Conservation (phyloP, 2,888 invertebrate genomes). For the Andrena bicolor region DNA sequence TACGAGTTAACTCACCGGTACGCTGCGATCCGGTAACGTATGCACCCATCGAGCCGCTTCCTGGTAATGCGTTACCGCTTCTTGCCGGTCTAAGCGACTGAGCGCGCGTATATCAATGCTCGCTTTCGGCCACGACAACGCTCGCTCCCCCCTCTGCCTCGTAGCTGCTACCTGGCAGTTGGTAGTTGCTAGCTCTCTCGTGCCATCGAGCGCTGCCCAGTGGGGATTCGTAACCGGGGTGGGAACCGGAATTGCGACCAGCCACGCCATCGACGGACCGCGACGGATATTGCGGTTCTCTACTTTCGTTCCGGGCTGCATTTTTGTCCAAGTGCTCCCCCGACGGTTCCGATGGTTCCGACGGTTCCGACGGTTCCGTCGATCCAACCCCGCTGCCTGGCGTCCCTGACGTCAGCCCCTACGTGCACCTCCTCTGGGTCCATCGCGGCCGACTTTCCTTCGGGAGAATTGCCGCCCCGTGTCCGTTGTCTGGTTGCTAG, state of each 20-base stretch:
- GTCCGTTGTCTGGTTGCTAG: neutral
- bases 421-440: neutral
- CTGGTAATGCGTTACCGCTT: constrained; percentile 78
- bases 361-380: neutral
- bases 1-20: constrained; percentile 69
- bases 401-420: neutral
- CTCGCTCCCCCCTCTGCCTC: constrained; percentile 19
- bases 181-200: neutral
- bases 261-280: constrained; percentile 69
- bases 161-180: neutral
- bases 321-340: constrained; percentile 56
- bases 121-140: constrained; percentile 59
- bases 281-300: constrained; percentile 61
- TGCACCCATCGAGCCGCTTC: constrained; percentile 77
- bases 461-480: constrained; percentile 10
- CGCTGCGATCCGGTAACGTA: constrained; percentile 74
- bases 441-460: neutral
- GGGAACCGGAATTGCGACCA: constrained; percentile 69
- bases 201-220: constrained; percentile 21
- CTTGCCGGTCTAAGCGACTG: constrained; percentile 62
- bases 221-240: constrained; percentile 56
- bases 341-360: neutral
- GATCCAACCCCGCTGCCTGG: constrained; percentile 8
- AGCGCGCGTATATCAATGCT: constrained; percentile 75
- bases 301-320: constrained; percentile 45